phyloP scores from a whole-genome alignment of 64 coral and sea anemone genomes.

The Catalaphyllia jardinei region DNA sequence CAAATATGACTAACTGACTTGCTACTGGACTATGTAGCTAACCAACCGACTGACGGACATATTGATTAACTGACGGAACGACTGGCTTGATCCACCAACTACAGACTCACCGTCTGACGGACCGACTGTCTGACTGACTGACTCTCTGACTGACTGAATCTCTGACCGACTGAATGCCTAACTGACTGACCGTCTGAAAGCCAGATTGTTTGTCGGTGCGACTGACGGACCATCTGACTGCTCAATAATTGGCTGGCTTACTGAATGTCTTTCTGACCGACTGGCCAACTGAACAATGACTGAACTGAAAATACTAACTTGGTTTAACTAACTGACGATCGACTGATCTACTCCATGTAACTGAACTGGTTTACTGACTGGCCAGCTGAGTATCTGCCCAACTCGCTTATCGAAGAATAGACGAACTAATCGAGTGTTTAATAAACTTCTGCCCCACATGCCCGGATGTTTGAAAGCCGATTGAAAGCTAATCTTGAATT shows the following conservation, averaged over 20 bases:
- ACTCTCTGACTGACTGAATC: not conserved
- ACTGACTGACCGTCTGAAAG: too few species aligned
- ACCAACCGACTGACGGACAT: not conserved
- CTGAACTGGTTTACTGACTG: not conserved
- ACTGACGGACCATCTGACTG: too few species aligned
- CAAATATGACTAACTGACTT: not conserved
- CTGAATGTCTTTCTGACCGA: not conserved
- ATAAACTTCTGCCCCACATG: too few species aligned
- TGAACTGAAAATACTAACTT: not conserved
- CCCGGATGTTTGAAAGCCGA: too few species aligned
- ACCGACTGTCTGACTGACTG: constrained; percentile 6
- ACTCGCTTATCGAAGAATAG: not conserved
- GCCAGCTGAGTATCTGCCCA: not conserved
- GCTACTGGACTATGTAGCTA: not conserved
- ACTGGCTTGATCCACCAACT: not conserved
- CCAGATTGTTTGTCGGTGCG: too few species aligned
- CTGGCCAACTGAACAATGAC: not conserved
- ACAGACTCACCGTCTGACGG: not conserved
- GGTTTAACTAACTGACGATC: not conserved
- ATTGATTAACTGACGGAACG: not conserved
- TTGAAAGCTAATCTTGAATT: too few species aligned
- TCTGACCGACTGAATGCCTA: too few species aligned
- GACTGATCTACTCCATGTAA: not conserved
- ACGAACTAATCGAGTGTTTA: too few species aligned
- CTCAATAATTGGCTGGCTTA: not conserved